These are phyloP conservation scores for Guaruba guarouba DNA, from an alignment of 2,113 vertebrate species.

Conservation along the genomic window DNA sequence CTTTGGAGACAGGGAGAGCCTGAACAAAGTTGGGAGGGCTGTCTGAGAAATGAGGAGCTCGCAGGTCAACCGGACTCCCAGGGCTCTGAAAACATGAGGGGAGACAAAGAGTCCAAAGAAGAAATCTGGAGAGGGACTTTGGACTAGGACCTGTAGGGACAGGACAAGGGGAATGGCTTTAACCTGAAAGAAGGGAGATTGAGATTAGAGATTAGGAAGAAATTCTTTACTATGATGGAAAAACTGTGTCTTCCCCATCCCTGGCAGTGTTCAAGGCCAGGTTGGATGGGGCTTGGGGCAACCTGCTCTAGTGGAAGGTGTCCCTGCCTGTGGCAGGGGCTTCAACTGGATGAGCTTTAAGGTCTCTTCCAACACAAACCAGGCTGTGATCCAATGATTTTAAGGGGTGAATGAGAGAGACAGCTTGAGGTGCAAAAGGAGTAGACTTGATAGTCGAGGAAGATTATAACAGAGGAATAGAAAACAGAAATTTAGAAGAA, in stretches of 20 bases:
- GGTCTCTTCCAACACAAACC: neutral
- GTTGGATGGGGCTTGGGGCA: neutral
- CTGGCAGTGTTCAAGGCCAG: neutral
- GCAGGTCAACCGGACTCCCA: neutral
- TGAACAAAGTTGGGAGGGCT: neutral
- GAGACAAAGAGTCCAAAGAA: neutral
- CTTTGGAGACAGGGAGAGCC: neutral
- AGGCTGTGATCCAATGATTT: neutral
- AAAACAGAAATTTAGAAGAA: neutral
- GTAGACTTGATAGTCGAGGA: neutral
- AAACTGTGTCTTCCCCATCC: neutral
- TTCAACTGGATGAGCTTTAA: neutral
- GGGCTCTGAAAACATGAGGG: neutral
- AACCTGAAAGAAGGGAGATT: neutral
- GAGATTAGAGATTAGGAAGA: neutral
- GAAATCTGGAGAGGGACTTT: neutral
- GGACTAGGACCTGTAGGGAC: neutral
- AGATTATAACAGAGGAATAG: neutral
- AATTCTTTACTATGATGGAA: neutral
- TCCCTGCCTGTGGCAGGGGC: neutral
- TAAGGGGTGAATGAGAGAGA: neutral
- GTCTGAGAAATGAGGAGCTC: neutral
- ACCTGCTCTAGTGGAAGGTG: neutral
- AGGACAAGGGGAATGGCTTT: neutral
- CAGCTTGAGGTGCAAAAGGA: neutral